A percentile compares a stretch with the other conserved stretches of the same genome.
phyloP scores from a whole-genome alignment of 1,140 invertebrate genomes.

The Caenorhabditis elegans region DNA sequence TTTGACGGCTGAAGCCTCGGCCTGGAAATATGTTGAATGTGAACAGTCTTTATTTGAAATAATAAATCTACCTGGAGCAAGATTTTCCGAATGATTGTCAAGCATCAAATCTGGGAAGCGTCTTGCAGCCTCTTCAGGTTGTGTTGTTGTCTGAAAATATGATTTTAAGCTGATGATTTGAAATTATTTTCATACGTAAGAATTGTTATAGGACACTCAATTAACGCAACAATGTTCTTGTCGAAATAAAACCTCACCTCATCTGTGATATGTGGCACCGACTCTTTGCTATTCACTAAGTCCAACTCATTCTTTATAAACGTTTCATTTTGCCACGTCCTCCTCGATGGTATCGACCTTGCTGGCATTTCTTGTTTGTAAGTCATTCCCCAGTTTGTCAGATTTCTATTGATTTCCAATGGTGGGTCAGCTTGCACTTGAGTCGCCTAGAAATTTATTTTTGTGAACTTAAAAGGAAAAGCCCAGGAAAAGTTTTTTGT shows the following conservation, averaged over 20 bases:
- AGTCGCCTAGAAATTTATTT: too few species aligned
- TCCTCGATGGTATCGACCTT: conserved; percentile 50
- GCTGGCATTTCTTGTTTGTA: conserved; percentile 42
- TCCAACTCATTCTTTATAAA: conserved; percentile 48
- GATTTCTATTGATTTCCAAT: conserved; percentile 58
- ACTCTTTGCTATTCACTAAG: conserved; percentile 51
- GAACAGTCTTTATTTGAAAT: too few species aligned
- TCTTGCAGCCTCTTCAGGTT: background rate
- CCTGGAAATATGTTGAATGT: background rate
- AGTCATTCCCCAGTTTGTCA: conserved; percentile 65
- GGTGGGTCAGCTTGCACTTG: conserved; percentile 53
- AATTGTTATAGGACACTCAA: too few species aligned
- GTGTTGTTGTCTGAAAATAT: background rate
- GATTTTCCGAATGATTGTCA: conserved; percentile 7
- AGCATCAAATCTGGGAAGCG: background rate
- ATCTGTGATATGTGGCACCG: conserved; percentile 43
- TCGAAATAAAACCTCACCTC: too few species aligned
- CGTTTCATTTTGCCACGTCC: conserved; percentile 57
- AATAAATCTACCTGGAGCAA: background rate
- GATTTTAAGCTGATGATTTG: too few species aligned
- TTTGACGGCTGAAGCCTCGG: background rate
- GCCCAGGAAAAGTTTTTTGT: background rate
- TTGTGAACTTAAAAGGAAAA: too few species aligned
- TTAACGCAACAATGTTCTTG: too few species aligned
- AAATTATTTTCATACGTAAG: too few species aligned